These are phyloP conservation scores for Drosophila prolongata DNA, from an alignment of 2,888 invertebrate genomes.

Conservation along the genomic window DNA sequence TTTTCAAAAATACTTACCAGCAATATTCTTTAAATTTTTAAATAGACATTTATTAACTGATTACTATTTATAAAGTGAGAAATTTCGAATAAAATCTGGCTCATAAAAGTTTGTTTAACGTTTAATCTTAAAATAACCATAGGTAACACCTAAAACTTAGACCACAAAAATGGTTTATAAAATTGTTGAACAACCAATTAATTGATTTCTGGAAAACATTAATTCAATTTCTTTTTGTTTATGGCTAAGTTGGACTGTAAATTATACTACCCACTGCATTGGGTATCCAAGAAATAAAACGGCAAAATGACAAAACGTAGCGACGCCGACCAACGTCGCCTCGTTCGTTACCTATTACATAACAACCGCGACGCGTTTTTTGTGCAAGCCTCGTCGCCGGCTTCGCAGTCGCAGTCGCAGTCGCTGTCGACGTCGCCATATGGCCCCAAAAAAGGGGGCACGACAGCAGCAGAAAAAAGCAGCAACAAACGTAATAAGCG, in stretches of 20 bases:
- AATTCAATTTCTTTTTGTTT: not conserved
- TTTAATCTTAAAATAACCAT: no score
- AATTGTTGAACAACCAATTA: no score
- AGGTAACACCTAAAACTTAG: no score
- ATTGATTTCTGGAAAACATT: not conserved
- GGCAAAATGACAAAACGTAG: conserved; percentile 56
- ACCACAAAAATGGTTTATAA: no score
- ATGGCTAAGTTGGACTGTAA: not conserved
- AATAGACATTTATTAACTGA: no score
- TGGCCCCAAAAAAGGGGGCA: conserved; percentile 75
- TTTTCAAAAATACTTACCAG: no score
- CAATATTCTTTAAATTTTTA: no score
- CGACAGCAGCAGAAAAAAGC: conserved; percentile 59
- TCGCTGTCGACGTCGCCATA: conserved; percentile 52
- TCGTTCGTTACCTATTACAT: conserved; percentile 45
- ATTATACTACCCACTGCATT: conserved; percentile 8
- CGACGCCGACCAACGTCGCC: conserved; percentile 17
- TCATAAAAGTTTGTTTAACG: no score
- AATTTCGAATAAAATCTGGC: no score
- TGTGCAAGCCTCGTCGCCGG: conserved; percentile 40
- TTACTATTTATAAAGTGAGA: no score
- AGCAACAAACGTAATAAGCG: conserved; percentile 45
- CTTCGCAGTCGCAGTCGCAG: conserved; percentile 12
- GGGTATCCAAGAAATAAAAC: conserved; percentile 42
- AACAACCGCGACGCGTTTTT: conserved; percentile 47